Base-by-base conservation (phyloP, 2,888 invertebrate species). In the Caenorhabditis uteleia region DNA sequence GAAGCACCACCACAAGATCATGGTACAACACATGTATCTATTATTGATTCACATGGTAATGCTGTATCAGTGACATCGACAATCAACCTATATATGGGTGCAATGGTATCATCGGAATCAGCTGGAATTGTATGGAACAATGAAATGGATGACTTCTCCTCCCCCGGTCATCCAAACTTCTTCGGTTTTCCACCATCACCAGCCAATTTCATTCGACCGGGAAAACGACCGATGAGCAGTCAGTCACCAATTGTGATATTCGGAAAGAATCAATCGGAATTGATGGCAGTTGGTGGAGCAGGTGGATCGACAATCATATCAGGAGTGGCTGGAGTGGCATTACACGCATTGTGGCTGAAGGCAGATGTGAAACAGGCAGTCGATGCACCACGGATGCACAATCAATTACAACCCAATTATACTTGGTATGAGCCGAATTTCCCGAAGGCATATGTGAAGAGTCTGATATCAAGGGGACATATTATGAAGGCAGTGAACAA, bases 61-160 rank as follows among this genome's bases (percentile, higher is more conserved):
- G 95, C 94, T 0, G 92, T 95, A 1, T 90, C 94, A 0, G 89
- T 91, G 1, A 97, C 95, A 2, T 91, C 92, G 74, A 92, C 95
- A 1, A 88, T 94, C 21, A 93, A 93, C 84, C 88, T 88, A 61
- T 88, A 89, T 77, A 91, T 93, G 86, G 95, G 95, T 2, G 88
- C 90, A 16, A 88, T 89, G 66, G 85, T 91, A 16, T 87, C 89
- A 1, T 92, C 92, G 0, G 83, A 82, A 26, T 88, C 88, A 50
- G 90, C 93, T 0, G 95, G 95, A 0, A 90, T 97, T n/a, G 86
- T 95, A 16, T 89, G 92, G 84, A 93, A 93, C 84, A 89, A 91
- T 78, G 90, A 91, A 81, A 93, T 93, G 92, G 91, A 93, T 79
- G 93, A 93, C 83, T 97, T 95, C 84, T 89, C 91, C 0, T 87